These are phyloP conservation scores for Trachymyrmex cornetzi DNA, from an alignment of 1,140 invertebrate genomes.

Conservation along the genomic window DNA sequence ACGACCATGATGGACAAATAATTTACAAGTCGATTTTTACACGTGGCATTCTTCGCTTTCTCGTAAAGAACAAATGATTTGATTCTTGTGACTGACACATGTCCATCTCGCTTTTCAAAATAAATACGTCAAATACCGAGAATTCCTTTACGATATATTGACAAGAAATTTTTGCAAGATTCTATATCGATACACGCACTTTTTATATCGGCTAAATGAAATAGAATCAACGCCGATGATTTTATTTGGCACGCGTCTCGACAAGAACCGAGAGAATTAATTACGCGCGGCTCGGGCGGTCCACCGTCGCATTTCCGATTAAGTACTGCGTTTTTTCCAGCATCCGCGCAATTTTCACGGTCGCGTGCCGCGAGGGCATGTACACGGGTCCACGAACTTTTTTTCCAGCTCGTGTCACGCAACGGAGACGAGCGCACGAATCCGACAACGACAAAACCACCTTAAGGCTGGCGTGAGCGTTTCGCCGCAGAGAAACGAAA, in stretches of 20 bases:
- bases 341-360: constrained; percentile 44
- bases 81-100: not conserved
- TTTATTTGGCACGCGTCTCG: constrained; percentile 10
- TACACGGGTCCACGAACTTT: constrained; percentile 22
- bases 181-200: not conserved
- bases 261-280: constrained; percentile 31
- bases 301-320: constrained; percentile 27
- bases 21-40: constrained; percentile 32
- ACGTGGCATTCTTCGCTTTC: not conserved
- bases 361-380: constrained; percentile 10
- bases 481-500: not conserved
- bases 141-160: not conserved
- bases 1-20: constrained; percentile 42
- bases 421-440: constrained; percentile 33
- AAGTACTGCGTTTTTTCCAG: constrained; percentile 27
- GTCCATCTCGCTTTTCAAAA: not conserved
- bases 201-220: not conserved
- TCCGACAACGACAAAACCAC: constrained; percentile 46
- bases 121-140: not conserved
- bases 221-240: not conserved
- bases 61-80: not conserved
- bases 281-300: not conserved
- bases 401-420: constrained; percentile 62
- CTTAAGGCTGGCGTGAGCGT: constrained; percentile 41
- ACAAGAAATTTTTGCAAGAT: not conserved